Percentiles rank a stretch among this genome's conserved stretches.
Conservation (phyloP, 2,113 vertebrate species). For the Clarias gariepinus region DNA sequence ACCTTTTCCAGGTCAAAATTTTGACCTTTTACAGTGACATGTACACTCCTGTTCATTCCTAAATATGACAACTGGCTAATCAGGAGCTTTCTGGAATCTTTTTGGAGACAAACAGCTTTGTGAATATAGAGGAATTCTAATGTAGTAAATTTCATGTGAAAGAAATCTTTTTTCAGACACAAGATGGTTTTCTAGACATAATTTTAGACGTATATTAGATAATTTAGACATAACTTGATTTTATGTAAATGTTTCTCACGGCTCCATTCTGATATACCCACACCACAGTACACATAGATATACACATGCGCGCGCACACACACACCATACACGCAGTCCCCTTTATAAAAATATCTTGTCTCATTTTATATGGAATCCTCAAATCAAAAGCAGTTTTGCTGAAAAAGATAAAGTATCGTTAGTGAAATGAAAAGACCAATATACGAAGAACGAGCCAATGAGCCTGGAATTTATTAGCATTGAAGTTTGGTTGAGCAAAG, state of each 20-base stretch:
- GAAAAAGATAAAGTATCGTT: background rate
- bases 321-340: too few species aligned
- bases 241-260: too few species aligned
- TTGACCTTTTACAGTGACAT: background rate
- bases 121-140: background rate
- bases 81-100: background rate
- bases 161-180: background rate
- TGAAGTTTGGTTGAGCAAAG: slow-evolving; percentile 79
- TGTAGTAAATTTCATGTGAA: background rate
- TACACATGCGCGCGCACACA: too few species aligned
- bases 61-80: background rate
- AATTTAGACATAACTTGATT: too few species aligned
- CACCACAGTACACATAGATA: too few species aligned
- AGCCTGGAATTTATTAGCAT: slow-evolving; percentile 87
- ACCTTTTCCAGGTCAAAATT: too few species aligned
- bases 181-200: too few species aligned
- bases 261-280: too few species aligned
- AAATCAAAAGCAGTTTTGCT: background rate
- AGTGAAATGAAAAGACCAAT: background rate
- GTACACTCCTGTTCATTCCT: background rate
- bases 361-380: background rate
- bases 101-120: background rate
- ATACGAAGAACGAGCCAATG: slow-evolving; percentile 56
- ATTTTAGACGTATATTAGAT: too few species aligned
- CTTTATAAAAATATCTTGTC: too few species aligned